Evolutionary conservation across 2,797 vertebrate species (phyloP).

Genomic region (Heliangelus exortis): DNA sequence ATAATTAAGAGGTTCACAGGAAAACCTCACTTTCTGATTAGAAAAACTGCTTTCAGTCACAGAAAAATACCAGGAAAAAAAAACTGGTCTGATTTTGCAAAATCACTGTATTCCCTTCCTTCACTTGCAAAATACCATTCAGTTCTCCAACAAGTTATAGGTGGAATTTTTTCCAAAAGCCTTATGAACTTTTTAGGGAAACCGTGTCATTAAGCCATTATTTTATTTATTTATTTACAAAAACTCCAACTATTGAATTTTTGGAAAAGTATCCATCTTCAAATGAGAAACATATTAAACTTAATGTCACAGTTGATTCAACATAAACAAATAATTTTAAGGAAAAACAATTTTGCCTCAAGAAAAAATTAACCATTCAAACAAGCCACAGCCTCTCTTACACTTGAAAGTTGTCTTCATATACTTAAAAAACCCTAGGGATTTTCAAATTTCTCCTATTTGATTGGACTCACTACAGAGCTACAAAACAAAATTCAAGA

Average conservation of each 20-base stretch:
- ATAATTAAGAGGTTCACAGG: neutral
- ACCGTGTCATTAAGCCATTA: neutral
- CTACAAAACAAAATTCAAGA: neutral
- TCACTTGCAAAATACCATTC: neutral
- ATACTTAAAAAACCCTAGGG: constrained; percentile 11
- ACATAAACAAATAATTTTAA: neutral
- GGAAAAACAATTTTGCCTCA: neutral
- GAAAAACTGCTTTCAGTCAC: neutral
- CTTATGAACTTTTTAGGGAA: neutral
- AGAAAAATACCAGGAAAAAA: neutral
- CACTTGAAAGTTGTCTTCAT: neutral
- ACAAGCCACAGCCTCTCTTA: neutral
- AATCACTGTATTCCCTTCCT: neutral
- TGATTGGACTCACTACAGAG: neutral
- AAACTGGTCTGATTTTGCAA: neutral
- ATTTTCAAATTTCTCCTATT: constrained; percentile 30
- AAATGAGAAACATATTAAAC: constrained; percentile 18
- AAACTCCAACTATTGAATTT: neutral
- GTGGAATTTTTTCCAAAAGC: neutral
- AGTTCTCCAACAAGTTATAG: neutral
- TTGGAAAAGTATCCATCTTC: neutral
- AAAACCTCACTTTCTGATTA: neutral
- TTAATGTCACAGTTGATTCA: neutral
- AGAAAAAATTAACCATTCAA: neutral
- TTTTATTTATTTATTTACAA: rapidly evolving